Evolutionary conservation across 35 echinoderm and acorn worm genomes (phyloP).

Genomic region (Strongylocentrotus purpuratus): DNA sequence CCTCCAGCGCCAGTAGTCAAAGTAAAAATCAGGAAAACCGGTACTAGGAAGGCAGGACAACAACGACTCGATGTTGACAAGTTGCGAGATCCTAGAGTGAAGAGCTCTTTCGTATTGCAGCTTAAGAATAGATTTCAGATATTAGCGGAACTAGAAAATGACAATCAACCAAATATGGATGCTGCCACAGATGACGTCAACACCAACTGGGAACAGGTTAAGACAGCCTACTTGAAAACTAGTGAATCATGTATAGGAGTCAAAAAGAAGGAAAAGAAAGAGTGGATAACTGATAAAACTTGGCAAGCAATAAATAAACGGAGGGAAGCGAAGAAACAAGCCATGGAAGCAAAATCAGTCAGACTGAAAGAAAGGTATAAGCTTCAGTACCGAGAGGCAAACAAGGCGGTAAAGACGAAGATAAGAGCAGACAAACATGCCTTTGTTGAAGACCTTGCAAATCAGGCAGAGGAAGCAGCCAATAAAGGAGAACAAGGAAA

Average conservation of each 20-base stretch:
- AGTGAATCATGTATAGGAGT: constrained; percentile 40
- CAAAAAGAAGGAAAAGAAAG: constrained; percentile 55
- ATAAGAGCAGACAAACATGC: too few relatives aligned
- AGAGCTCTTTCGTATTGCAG: too few relatives aligned
- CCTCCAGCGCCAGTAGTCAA: neutral
- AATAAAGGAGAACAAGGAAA: too few relatives aligned
- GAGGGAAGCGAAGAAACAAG: constrained; percentile 25
- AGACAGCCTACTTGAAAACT: neutral
- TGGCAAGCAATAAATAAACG: too few relatives aligned
- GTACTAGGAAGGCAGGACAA: neutral
- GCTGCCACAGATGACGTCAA: too few relatives aligned
- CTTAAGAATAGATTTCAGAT: too few relatives aligned
- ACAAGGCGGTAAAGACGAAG: too few relatives aligned
- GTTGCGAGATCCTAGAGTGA: neutral
- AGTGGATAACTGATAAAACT: constrained; percentile 48
- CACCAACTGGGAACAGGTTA: neutral
- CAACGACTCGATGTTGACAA: neutral
- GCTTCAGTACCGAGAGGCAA: constrained; percentile 34
- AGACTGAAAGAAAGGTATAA: constrained; percentile 51
- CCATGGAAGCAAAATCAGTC: constrained; percentile 38
- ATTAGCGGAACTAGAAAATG: neutral
- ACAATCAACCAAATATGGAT: too few relatives aligned
- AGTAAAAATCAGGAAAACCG: neutral
- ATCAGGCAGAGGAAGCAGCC: too few relatives aligned
- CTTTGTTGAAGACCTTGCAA: too few relatives aligned